Conservation (phyloP, 2,113 vertebrate genomes). For the Cheilinus undulatus region DNA sequence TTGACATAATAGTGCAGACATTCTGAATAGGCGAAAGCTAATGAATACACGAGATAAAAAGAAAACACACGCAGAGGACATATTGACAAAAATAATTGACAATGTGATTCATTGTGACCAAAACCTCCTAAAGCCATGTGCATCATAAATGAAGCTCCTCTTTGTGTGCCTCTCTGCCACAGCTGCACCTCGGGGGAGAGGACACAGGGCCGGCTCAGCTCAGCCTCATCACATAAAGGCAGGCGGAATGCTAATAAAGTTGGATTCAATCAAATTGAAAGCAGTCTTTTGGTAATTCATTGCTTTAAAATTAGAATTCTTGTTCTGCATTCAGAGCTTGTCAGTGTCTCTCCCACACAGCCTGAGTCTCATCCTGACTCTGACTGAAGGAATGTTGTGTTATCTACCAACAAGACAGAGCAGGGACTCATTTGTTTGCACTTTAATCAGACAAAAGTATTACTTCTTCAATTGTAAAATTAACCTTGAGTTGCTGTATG, state of each 20-base stretch:
- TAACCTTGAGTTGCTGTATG: neutral
- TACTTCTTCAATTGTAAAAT: slow-evolving; percentile 14
- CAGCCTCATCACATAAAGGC: slow-evolving; percentile 69
- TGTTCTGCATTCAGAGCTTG: slow-evolving; percentile 67
- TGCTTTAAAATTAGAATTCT: slow-evolving; percentile 79
- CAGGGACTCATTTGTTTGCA: neutral
- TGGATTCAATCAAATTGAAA: slow-evolving; percentile 80
- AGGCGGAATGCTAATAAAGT: slow-evolving; percentile 79
- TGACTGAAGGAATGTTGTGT: slow-evolving; percentile 55
- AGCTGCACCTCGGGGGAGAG: slow-evolving; percentile 76
- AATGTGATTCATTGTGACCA: slow-evolving; percentile 61
- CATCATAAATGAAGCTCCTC: slow-evolving; percentile 71
- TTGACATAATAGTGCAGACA: neutral
- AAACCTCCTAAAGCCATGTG: slow-evolving; percentile 35
- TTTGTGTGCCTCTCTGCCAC: slow-evolving; percentile 72
- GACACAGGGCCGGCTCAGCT: slow-evolving; percentile 73
- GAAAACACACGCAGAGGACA: slow-evolving; percentile 30
- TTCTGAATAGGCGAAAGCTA: neutral
- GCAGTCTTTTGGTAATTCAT: slow-evolving; percentile 79
- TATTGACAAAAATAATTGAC: slow-evolving; percentile 62
- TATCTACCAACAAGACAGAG: slow-evolving; percentile 9
- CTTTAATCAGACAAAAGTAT: neutral
- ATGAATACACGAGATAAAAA: slow-evolving; percentile 2
- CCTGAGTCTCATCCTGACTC: slow-evolving; percentile 41
- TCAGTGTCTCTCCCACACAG: slow-evolving; percentile 53